These are phyloP conservation scores for Holotrichia oblita DNA, from an alignment of 1,140 invertebrate genomes.

Conservation along the genomic window DNA sequence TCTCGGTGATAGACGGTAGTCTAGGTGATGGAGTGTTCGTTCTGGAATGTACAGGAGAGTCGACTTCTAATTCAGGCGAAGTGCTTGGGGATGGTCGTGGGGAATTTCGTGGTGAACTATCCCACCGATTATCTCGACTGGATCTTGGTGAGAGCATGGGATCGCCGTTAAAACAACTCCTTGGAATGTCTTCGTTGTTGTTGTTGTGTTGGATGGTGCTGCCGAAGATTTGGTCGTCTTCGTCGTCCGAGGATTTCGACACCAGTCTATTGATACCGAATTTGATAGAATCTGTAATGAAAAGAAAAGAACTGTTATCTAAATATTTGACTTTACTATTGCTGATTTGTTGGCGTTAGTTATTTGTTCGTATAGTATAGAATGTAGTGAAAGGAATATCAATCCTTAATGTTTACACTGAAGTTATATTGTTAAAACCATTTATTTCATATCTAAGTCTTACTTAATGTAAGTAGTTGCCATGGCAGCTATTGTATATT, in stretches of 20 bases:
- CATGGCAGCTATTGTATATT: too few species aligned
- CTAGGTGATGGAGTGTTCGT: slow-evolving; percentile 62
- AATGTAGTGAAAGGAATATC: too few species aligned
- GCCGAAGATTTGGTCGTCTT: slow-evolving; percentile 57
- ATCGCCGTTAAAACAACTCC: slow-evolving; percentile 52
- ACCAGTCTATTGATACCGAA: slow-evolving; percentile 78
- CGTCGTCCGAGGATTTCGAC: slow-evolving; percentile 68
- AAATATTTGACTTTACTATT: too few species aligned
- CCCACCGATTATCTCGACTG: slow-evolving; percentile 35
- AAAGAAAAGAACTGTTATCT: slow-evolving; percentile 45
- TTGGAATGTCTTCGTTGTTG: slow-evolving; percentile 59
- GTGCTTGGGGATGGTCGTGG: slow-evolving; percentile 65
- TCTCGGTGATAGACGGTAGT: slow-evolving; percentile 63
- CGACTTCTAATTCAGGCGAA: slow-evolving; percentile 76
- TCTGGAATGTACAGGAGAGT: slow-evolving; percentile 70
- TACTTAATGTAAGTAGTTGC: too few species aligned
- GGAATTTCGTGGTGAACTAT: slow-evolving; percentile 53
- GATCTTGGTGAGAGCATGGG: slow-evolving; percentile 20
- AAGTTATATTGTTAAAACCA: too few species aligned
- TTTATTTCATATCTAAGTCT: too few species aligned
- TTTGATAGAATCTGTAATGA: slow-evolving; percentile 73
- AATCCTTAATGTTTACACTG: too few species aligned
- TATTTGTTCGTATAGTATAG: too few species aligned
- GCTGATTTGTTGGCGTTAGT: too few species aligned
- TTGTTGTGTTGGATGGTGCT: slow-evolving; percentile 47